Evolutionary conservation across 2,113 vertebrate species (phyloP).

Genomic region (Trogon surrucura): DNA sequence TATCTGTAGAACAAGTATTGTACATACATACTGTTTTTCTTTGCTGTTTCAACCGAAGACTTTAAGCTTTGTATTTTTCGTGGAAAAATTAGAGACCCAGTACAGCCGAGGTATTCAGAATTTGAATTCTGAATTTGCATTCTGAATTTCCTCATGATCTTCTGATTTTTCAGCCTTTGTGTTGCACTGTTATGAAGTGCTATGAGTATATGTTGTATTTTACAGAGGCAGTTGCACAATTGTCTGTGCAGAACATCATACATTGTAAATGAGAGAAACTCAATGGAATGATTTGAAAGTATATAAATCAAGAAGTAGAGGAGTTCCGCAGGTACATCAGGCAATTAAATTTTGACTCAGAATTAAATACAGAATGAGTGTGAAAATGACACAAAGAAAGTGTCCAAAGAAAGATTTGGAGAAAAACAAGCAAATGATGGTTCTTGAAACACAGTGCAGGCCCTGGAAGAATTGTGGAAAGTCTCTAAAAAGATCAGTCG

Average conservation of each 20-base stretch:
- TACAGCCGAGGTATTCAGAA: not conserved
- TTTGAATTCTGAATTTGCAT: not conserved
- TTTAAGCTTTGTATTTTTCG: not conserved
- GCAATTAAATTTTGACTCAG: not conserved
- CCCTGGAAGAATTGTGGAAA: not conserved
- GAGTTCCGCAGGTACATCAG: not conserved
- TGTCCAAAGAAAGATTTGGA: not conserved
- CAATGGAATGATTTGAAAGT: not conserved
- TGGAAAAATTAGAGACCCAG: not conserved
- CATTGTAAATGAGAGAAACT: not conserved
- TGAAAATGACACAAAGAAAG: not conserved
- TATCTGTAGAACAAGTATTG: not conserved
- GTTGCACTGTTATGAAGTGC: not conserved
- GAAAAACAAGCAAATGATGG: not conserved
- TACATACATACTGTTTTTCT: not conserved
- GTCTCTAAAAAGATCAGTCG: not conserved
- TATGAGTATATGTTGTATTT: not conserved
- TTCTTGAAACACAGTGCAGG: not conserved
- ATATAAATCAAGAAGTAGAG: not conserved
- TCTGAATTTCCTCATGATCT: not conserved
- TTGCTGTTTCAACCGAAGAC: not conserved
- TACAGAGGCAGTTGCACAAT: not conserved
- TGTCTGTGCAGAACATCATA: not conserved
- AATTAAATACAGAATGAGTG: not conserved
- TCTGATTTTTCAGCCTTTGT: not conserved